Percentiles rank a stretch among this genome's conserved stretches.
Evolutionary conservation across 2,113 vertebrate genomes (phyloP).

Genomic region (Sphaerodactylus townsendi): DNA sequence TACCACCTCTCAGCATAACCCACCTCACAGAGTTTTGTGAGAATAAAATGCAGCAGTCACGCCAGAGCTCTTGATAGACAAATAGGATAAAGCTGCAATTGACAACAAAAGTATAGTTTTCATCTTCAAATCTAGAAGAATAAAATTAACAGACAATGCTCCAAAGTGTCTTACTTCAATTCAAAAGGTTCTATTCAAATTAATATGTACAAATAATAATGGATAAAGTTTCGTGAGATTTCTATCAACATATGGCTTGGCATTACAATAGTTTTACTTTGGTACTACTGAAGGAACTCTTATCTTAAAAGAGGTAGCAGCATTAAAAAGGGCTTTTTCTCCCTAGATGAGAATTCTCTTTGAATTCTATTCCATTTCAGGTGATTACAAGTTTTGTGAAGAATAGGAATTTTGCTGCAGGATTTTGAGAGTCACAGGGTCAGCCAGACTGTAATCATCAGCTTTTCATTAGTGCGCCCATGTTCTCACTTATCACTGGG

Average conservation of each 20-base stretch:
- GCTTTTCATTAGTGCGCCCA: neutral
- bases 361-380: neutral
- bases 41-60: too few relatives aligned
- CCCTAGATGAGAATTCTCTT: neutral
- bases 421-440: accelerated
- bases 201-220: neutral
- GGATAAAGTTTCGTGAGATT: neutral
- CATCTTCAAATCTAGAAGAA: neutral
- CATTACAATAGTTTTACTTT: neutral
- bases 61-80: too few relatives aligned
- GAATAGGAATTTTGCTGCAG: neutral
- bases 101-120: constrained; percentile 11
- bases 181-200: constrained; percentile 19
- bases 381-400: neutral
- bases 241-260: neutral
- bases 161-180: neutral
- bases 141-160: neutral
- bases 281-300: neutral
- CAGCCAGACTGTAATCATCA: neutral
- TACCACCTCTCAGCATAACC: too few relatives aligned
- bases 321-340: neutral
- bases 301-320: neutral
- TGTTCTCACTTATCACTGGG: constrained; percentile 7
- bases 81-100: neutral
- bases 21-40: too few relatives aligned